Conservation (phyloP, 2,888 invertebrate genomes). For the Coelinius sp. region DNA sequence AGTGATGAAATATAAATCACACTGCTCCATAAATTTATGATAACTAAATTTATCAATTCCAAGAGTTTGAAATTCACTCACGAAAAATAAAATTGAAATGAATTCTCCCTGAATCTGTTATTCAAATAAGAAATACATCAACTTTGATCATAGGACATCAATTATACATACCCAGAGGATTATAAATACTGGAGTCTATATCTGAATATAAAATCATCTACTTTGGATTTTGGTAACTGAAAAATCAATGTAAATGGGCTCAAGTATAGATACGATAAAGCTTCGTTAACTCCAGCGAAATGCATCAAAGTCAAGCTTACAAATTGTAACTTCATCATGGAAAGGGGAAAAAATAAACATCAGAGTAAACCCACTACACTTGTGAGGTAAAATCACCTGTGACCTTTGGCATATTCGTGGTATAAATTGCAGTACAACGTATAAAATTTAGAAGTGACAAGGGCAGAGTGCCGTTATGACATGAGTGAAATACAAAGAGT, state of each 20-base stretch:
- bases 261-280: background rate
- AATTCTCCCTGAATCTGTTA: background rate
- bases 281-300: constrained; percentile 4
- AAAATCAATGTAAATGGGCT: background rate
- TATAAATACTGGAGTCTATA: background rate
- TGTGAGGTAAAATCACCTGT: constrained; percentile 23
- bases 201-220: constrained; percentile 11
- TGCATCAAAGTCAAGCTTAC: background rate
- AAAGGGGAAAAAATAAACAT: background rate
- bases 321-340: background rate
- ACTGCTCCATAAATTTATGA: background rate
- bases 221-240: background rate
- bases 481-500: background rate
- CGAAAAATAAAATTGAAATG: background rate
- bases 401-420: background rate
- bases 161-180: background rate
- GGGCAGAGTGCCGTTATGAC: background rate
- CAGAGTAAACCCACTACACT: background rate
- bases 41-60: background rate
- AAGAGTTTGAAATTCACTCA: background rate
- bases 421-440: background rate
- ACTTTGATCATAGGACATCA: constrained; percentile 4
- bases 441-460: background rate
- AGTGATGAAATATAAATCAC: background rate
- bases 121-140: constrained; percentile 6